phyloP scores from a whole-genome alignment of 2,888 invertebrate genomes.

The Carcina quercana region DNA sequence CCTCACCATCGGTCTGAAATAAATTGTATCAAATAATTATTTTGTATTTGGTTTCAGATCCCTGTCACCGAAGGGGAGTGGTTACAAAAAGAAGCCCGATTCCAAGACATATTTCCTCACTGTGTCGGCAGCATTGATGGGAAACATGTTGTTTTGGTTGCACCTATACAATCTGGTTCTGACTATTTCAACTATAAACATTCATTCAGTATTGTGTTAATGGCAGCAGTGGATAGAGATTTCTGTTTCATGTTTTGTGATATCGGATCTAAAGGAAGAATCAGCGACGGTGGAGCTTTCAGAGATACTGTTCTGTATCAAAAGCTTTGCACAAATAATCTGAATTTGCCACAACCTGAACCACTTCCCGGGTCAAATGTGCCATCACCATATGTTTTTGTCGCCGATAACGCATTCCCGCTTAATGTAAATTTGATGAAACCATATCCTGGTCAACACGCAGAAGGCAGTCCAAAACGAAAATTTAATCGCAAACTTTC shows the following conservation, averaged over 20 bases:
- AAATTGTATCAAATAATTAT: too few species aligned
- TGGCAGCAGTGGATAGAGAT: slow-evolving; percentile 11
- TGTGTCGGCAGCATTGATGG: slow-evolving; percentile 11
- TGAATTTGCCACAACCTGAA: slow-evolving; percentile 1
- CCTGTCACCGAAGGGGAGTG: slow-evolving; percentile 5
- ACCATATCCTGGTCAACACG: slow-evolving; percentile 5
- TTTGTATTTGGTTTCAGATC: not conserved
- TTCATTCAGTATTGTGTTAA: slow-evolving; percentile 10
- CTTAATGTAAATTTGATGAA: slow-evolving; percentile 7
- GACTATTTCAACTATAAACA: slow-evolving; percentile 9
- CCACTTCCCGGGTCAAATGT: slow-evolving; percentile 3
- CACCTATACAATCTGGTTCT: slow-evolving; percentile 10
- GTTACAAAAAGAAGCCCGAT: slow-evolving; percentile 7
- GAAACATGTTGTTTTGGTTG: slow-evolving; percentile 10
- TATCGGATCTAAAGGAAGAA: slow-evolving; percentile 2
- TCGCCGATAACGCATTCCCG: slow-evolving; percentile 10
- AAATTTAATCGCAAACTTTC: slow-evolving; percentile 2
- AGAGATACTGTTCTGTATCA: slow-evolving; percentile 3
- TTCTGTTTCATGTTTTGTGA: slow-evolving; percentile 9
- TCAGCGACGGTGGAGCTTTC: slow-evolving; percentile 9
- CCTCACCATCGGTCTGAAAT: not conserved
- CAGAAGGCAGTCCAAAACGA: slow-evolving; percentile 2
- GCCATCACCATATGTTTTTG: slow-evolving; percentile 6
- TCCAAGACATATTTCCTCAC: slow-evolving; percentile 9
- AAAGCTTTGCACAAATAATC: not conserved